A percentile compares a stretch with the other conserved stretches of the same genome.
These are phyloP conservation scores for Andrena fulva DNA, from an alignment of 2,888 invertebrate species.

Conservation along the genomic window DNA sequence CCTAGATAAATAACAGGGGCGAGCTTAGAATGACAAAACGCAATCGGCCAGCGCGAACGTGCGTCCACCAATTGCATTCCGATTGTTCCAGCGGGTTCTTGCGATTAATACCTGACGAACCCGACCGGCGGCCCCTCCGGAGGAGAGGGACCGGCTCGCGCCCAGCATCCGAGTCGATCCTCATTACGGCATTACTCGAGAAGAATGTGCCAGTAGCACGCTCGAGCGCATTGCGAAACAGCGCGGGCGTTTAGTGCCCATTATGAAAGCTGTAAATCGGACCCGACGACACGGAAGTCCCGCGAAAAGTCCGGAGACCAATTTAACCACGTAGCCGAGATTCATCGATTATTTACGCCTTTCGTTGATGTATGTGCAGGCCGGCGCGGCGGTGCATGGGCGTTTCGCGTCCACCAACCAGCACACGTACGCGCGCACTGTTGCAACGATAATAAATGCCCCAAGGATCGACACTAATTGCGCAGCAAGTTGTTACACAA, in stretches of 20 bases:
- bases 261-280: conserved; percentile 67
- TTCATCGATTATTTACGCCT: conserved; percentile 40
- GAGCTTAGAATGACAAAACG: not conserved
- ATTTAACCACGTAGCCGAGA: conserved; percentile 20
- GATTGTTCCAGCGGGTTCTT: conserved; percentile 14
- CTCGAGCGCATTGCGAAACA: conserved; percentile 61
- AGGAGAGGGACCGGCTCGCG: not conserved
- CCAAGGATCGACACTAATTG: conserved; percentile 39
- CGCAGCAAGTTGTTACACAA: conserved; percentile 31
- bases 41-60: not conserved
- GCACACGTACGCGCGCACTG: not conserved
- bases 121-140: no score
- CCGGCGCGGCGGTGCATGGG: not conserved
- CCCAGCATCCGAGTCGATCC: conserved; percentile 17
- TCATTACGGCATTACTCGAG: conserved; percentile 37
- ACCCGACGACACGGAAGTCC: conserved; percentile 58
- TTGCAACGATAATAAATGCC: conserved; percentile 31
- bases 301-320: conserved; percentile 34
- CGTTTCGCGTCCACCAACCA: not conserved
- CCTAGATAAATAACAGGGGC: not conserved
- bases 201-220: conserved; percentile 51
- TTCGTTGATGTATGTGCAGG: conserved; percentile 12
- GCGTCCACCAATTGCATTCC: conserved; percentile 15
- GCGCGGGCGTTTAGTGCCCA: conserved; percentile 67
- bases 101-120: conserved; percentile 9